Base-by-base conservation (phyloP, 53 echinoderm and acorn worm genomes). In the Crossaster papposus region DNA sequence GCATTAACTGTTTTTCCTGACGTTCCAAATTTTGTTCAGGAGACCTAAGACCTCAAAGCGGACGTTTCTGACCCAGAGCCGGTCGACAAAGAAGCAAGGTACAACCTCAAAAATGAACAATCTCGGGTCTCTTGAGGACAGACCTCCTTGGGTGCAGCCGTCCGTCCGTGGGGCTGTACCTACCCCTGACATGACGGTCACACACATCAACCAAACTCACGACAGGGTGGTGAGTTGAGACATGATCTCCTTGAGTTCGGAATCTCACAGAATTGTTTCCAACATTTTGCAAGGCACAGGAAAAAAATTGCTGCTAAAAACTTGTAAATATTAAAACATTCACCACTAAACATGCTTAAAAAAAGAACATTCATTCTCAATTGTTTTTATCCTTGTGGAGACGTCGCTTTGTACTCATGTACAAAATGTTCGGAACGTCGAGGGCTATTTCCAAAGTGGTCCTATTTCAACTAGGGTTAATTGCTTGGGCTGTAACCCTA, bases 151-250 rank as follows among this genome's bases (percentile, higher is more conserved):
- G 99, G 92, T 92, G 11, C 79, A 90, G 58, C 91, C 92, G 0
- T 89, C 93, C 4, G 88, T 93, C 20, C 72, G 91, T 33, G 94
- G 94, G 12, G 96, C 94, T 10, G 70, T 90, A 20, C 96, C 96
- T 11, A 93, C 94, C 44, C 94, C 99, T 2, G 97, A 97, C 72
- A 81, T 99, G 79, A 93, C 89, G 54, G 96, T 99, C 29, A 99
- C 99, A 14, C 93, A 96, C 54, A 91, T 99, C 90, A 99, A 99
- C 79, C 99, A 99, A 82, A 99, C 96, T 14, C 92, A 99, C 84
- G 96, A 99, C 86, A 93, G 86, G 78, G 89, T 99, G 89, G 99
- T 99, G 91, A 89, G 96, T 94, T 1, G 36, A 36, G 22, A 36
- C 34, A n/a, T n/a, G n/a, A n/a, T 36, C 36, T 34, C 68, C 28